Base-by-base conservation (phyloP, 92 coral and sea anemone genomes). In the Heliopora coerulea region DNA sequence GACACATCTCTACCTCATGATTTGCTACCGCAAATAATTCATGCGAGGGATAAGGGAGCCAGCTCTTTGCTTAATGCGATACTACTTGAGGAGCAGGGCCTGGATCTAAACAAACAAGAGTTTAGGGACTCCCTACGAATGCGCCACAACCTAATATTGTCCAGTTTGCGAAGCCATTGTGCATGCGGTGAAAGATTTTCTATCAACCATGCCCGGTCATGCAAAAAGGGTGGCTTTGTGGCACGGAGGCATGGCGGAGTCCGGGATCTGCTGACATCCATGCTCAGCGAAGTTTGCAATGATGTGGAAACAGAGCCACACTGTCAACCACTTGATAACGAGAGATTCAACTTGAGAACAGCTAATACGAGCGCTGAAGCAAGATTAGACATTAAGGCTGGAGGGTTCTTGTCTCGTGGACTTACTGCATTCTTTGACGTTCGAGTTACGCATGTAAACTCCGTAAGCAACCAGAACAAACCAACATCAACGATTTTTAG, bases 1-100 rank as follows among this genome's bases (percentile, higher is more conserved):
- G 79, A 72, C 42, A 74, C 84, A 29, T 20, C 56, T 33, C 73
- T 80, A 17, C 56, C 72, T 26, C 63, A 73, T n/a, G 62, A 80
- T 14, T 32, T 58, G 44, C 41, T 34, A 12, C 49, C 44, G 31
- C 29, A 31, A 15, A 63, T 80, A 23, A 59, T 6, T 54, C 80
- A 80, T 24, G 57, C 83, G 12, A 79, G 78, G 70, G 83, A 79
- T 34, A 68, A 79, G 50, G 57, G 78, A 56, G 79, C 79, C 3
- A 70, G 68, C 54, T 68, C 79, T 1, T 79, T 79, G 83, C 79
- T 79, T 13, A 34, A 66, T 20, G 73, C 73, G 2, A 41, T 66
- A 27, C 73, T 57, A 25, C 57, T 66, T 49, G 54, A 64, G 32
- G 59, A 78, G 1, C 63, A 41, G 41, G 80, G 70, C 20, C 52